Conservation (phyloP, 1,140 invertebrate species). For the Scaptodrosophila lebanonensis region DNA sequence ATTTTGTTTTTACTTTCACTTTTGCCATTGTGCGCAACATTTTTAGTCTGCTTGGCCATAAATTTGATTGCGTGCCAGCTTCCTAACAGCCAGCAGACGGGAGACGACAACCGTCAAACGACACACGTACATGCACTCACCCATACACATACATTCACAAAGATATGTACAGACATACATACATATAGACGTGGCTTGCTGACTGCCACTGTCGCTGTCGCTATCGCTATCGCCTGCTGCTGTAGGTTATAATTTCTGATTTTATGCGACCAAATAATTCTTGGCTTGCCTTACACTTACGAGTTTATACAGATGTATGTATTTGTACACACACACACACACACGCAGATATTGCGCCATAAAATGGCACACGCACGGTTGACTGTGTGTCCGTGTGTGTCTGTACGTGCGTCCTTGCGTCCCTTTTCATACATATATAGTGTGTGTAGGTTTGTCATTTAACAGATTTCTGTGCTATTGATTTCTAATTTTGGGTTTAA, state of each 20-base stretch:
- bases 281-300: no score
- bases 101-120: no score
- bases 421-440: no score
- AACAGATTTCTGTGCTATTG: slow-evolving; percentile 61
- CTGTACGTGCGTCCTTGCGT: slow-evolving; percentile 15
- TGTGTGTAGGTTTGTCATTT: slow-evolving; percentile 52
- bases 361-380: slow-evolving; percentile 8
- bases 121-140: no score
- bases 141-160: no score
- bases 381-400: no score
- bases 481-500: slow-evolving; percentile 59
- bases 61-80: slow-evolving; percentile 38
- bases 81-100: slow-evolving; percentile 1
- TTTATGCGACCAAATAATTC: slow-evolving; percentile 21
- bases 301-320: slow-evolving; percentile 20
- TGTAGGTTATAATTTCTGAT: slow-evolving; percentile 42
- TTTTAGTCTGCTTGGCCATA: slow-evolving; percentile 44
- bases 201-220: no score
- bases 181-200: no score
- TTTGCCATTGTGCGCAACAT: no score
- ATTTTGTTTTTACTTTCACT: no score
- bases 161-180: no score
- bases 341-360: slow-evolving; percentile 23
- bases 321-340: slow-evolving; percentile 3
- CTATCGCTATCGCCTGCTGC: no score